A percentile compares a stretch with the other conserved stretches of the same genome.
Conservation (phyloP, 2,888 invertebrate genomes). For the Lagria hirta region DNA sequence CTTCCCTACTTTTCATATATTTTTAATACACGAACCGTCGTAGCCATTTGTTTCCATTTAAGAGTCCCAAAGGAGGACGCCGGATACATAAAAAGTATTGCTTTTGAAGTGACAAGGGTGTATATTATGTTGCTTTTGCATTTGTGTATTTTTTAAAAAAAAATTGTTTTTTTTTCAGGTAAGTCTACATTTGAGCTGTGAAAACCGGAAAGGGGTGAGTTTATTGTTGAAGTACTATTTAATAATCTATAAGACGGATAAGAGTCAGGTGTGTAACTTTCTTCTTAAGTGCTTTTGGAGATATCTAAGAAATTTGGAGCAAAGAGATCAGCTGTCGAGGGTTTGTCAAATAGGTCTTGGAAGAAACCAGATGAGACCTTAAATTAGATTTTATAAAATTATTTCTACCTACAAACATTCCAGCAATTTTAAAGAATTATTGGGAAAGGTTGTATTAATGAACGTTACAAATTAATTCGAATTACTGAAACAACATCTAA, state of each 20-base stretch:
- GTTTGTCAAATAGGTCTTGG: slow-evolving; percentile 42
- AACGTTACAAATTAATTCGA: no score
- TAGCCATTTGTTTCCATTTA: slow-evolving; percentile 47
- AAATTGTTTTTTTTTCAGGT: slow-evolving; percentile 5
- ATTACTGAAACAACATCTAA: no score
- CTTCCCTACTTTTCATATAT: slow-evolving; percentile 15
- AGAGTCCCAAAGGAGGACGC: slow-evolving; percentile 40
- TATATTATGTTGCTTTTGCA: slow-evolving; percentile 11
- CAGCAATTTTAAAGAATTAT: no score
- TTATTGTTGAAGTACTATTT: not conserved
- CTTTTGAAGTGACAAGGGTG: slow-evolving; percentile 32
- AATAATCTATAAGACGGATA: slow-evolving; percentile 4
- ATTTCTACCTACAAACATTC: no score
- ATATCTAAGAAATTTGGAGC: slow-evolving; percentile 25
- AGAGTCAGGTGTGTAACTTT: slow-evolving; percentile 22
- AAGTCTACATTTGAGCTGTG: slow-evolving; percentile 10
- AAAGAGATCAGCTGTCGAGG: slow-evolving; percentile 44
- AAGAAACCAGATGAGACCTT: no score
- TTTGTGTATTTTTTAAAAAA: not conserved
- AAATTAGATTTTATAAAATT: no score
- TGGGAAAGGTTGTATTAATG: no score
- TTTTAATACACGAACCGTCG: slow-evolving; percentile 20
- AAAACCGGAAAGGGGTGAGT: slow-evolving; percentile 2
- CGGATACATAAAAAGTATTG: slow-evolving; percentile 39
- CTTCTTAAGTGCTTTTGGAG: slow-evolving; percentile 11